Base-by-base conservation (phyloP, 2,797 vertebrate genomes). In the Hafferia zeledoni region DNA sequence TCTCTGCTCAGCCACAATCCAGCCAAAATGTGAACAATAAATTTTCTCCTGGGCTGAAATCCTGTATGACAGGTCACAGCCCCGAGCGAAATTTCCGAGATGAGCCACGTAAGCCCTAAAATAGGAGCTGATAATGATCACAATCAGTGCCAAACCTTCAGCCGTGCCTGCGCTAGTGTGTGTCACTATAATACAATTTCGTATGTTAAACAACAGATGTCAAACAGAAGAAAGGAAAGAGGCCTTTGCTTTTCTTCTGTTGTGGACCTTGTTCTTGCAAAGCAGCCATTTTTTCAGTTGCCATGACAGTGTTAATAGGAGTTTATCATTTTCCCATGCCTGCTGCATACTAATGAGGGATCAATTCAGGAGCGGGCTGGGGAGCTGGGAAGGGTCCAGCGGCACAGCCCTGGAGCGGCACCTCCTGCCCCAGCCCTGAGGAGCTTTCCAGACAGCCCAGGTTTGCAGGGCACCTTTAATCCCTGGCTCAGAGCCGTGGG, bases 181-280 rank as follows among this genome's bases (percentile, higher is more conserved):
- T 92, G 59, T 90, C 96, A 41, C 89, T 57, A 98, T 98, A 98
- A 98, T 98, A 97, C 97, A 98, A 98, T 98, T 98, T 98, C 98
- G 98, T 98, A 97, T 98, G 98, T 98, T 97, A 98, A 98, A 98
- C 98, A 98, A 98, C 99, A 99, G 99, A 99, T 99, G 99, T 99
- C 98, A 98, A 97, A 96, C 96, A 97, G 98, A 98, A 98, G 98
- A 98, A 98, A 98, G 97, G 96, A 97, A 96, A 96, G 92, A 97
- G 98, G 98, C 97, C 98, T 98, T 98, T 97, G 97, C 98, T 98
- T 98, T 98, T 98, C 97, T 98, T 98, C 97, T 97, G 96, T 95
- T 96, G 95, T 97, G 98, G 98, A 96, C 96, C 98, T 98, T 98
- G 98, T 98, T 98, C 97, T 95, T 95, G 96, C 97, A 96, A 95